Percentiles rank a stretch among this genome's conserved stretches.
Evolutionary conservation across 2,888 invertebrate species (phyloP).

Genomic region (Stenodera caucasica): DNA sequence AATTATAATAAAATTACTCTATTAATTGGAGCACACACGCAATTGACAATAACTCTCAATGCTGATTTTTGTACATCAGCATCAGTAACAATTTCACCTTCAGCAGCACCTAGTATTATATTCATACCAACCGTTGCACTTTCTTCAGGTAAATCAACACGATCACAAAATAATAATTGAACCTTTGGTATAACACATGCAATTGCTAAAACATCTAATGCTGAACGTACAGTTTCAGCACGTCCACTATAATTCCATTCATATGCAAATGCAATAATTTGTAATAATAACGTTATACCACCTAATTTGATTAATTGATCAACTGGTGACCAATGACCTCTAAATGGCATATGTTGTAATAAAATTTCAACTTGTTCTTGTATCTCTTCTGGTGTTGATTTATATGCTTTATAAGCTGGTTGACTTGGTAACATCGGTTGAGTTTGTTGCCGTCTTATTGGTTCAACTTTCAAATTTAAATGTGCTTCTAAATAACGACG

Average conservation of each 20-base stretch:
- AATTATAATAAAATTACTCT: slow-evolving; percentile 64
- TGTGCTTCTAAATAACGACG: slow-evolving; percentile 92
- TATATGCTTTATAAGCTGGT: slow-evolving; percentile 62
- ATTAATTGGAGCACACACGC: slow-evolving; percentile 88
- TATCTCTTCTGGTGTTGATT: slow-evolving; percentile 76
- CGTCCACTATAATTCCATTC: slow-evolving; percentile 91
- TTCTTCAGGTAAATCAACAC: slow-evolving; percentile 76
- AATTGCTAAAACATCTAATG: slow-evolving; percentile 85
- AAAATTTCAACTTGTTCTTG: slow-evolving; percentile 84
- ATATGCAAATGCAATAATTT: slow-evolving; percentile 85
- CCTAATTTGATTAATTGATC: slow-evolving; percentile 84
- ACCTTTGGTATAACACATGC: slow-evolving; percentile 87
- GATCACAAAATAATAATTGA: slow-evolving; percentile 72
- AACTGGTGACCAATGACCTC: slow-evolving; percentile 85
- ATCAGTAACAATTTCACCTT: slow-evolving; percentile 88
- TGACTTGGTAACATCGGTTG: slow-evolving; percentile 48
- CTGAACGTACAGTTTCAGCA: slow-evolving; percentile 79
- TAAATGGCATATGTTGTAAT: slow-evolving; percentile 73
- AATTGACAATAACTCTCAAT: slow-evolving; percentile 86
- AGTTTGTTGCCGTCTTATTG: slow-evolving; percentile 63
- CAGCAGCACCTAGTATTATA: slow-evolving; percentile 82
- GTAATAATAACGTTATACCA: slow-evolving; percentile 77
- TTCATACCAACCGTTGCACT: slow-evolving; percentile 72
- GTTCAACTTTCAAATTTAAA: slow-evolving; percentile 76
- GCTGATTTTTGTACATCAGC: slow-evolving; percentile 92